Base-by-base conservation (phyloP, 2,888 invertebrate genomes). In the Macroteleia sp. region DNA sequence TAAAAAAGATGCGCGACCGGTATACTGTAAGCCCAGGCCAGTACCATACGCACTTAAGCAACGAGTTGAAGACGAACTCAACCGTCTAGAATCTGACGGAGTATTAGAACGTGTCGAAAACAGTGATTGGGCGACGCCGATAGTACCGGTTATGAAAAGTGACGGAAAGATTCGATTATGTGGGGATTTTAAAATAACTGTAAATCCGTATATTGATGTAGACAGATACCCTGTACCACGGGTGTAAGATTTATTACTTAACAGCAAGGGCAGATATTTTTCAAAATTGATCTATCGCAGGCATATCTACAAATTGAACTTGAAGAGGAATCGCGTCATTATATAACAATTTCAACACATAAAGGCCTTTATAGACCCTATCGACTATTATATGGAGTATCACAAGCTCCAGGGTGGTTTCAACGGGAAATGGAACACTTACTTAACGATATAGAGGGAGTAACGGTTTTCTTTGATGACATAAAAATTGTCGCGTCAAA, bases 391-490 rank as follows among this genome's bases (percentile, higher is more conserved):
- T 46, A 46, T 6, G 25, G 59, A 8, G 36, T 44, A 17, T 70
- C 54, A 14, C 16, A 61, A 9, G 79, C 80, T 0, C 76, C 76
- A 9, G 75, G 48, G 2, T 25, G 59, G 10, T 79, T 79, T 46
- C 79, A 79, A 48, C 17, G 52, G 66, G 79, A 73, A 57, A 85
- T 79, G 39, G 64, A 30, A 17, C 46, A 9, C 69, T 64, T 73
- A 20, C 12, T 78, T 5, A 2, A 8, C 8, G 12, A 44, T 9
- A 75, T 85, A n/a, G 34, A 56, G 4, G 77, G 80, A 2, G 78
- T 80, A 1, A 69, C 74, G 3, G 32, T 66, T 28, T 86, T 77
- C 74, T 48, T 82, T 5, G 88, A 89, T 61, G 88, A 90, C 52
- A 82, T 85, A 17, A 73, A 87, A 8, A 75, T 87, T 1, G 82